Base-by-base conservation (phyloP, 2,797 vertebrate species). In the Harpagifer antarcticus region DNA sequence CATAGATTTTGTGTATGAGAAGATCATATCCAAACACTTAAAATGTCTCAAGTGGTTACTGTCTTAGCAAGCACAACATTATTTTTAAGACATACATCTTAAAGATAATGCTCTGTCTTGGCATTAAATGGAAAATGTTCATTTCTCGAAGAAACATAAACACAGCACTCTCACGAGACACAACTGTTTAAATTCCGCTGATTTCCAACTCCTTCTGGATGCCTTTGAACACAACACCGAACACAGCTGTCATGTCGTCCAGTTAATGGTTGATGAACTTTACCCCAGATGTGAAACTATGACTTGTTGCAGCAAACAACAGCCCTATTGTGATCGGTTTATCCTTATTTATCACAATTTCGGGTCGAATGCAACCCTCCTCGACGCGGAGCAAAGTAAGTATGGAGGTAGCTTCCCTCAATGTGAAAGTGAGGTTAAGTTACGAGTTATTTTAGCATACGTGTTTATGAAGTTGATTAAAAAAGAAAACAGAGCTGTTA, bases 261-360 rank as follows among this genome's bases (percentile, higher is more conserved):
- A 57, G 7, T 55, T 55, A 31, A 43, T 43, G n/a, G 11, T 17
- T 37, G 23, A 17, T 77, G 83, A 88, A 86, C 88, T 90, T 88
- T 86, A 48, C 3, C 81, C 89, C 61, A 76, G 9, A 81, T 56
- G 17, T 44, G 6, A 3, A 70, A 50, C n/a, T 23, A 23, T 6
- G n/a, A 79, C 8, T 20, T 20, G 1, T 10, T 19, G 4, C 3
- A 27, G 12, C 43, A 50, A 68, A 70, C 43, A 64, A 13, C 19
- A n/a, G 9, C 5, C 13, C 1, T 9, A 2, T 40, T 72, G 50
- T 2, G 45, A 27, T 19, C 16, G 14, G 5, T 42, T 56, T n/a
- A 9, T 40, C 9, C 4, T 16, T 2, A 20, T 61, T 31, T 54
- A 16, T 11, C 56, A 15, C 0, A 48, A 43, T 3, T 9, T 72